Evolutionary conservation across 2,888 invertebrate species (phyloP), one percentile per base, ranked within the genome.

Genomic region (Diplolepis rosae): DNA sequence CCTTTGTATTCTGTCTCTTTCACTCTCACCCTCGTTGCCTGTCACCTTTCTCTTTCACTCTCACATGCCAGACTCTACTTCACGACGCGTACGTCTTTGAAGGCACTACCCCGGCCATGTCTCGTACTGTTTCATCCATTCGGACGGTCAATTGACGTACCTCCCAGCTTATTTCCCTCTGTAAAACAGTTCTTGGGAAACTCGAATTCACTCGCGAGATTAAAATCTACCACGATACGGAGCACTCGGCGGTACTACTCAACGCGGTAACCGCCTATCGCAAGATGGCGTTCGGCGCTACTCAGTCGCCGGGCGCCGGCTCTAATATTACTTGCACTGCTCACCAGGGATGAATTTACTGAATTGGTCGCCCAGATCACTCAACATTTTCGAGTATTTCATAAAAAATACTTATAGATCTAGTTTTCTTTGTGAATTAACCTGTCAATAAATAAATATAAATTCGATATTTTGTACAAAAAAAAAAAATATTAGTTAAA

Each of bases 231-330:
- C 73, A 74, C 89, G 90, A 90, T 90, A 90, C 15, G 9, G 65
- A 90, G 54, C 75, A 76, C 75, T 75, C 73, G 56, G 72, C 75
- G 76, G 75, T 77, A 70, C 74, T 54, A 68, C 75, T 77, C 73
- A 75, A 77, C 90, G 92, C 91, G 91, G 92, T 92, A 92, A 92
- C 92, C 93, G 93, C 92, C 93, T 93, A 92, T 91, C 90, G 92
- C 92, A 93, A 93, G 92, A 93, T 93, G 93, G 93, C 93, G 93
- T 79, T 79, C 73, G 76, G 73, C 66, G 70, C 65, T 54, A 65
- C 66, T 68, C 68, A 56, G 70, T 65, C 70, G 51, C 67, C 51
- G 65, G 65, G 67, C 71, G 42, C 71, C 69, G 7, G 32, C 32
- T 4, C 32, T 6, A n/a, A n/a, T n/a, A n/a, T n/a, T n/a, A n/a